These are phyloP conservation scores for Chamaedrilus cognettii DNA, from an alignment of 2,888 invertebrate species.

Conservation along the genomic window DNA sequence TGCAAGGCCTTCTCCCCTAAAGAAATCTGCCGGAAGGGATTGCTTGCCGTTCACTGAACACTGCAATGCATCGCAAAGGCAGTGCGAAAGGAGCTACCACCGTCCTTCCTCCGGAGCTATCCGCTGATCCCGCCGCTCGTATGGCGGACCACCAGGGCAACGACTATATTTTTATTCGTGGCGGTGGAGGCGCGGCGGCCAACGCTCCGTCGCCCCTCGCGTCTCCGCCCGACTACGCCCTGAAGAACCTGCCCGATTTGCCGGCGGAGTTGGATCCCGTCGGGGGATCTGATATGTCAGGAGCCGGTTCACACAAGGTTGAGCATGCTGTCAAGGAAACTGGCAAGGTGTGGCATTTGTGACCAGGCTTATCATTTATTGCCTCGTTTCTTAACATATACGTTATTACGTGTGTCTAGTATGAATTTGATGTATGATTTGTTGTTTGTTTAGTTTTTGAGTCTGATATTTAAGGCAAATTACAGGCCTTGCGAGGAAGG, in stretches of 20 bases:
- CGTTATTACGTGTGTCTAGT: too few species aligned
- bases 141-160: constrained; percentile 3
- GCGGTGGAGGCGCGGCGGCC: background rate
- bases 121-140: background rate
- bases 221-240: background rate
- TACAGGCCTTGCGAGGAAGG: too few species aligned
- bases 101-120: background rate
- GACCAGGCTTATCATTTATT: too few species aligned
- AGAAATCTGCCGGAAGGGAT: too few species aligned
- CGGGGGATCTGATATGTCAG: background rate
- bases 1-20: too few species aligned
- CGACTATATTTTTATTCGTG: constrained; percentile 1
- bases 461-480: too few species aligned
- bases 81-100: background rate
- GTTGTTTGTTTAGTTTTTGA: too few species aligned
- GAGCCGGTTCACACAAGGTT: background rate
- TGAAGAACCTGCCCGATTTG: constrained; percentile 3
- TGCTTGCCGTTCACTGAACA: too few species aligned
- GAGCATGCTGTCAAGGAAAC: background rate
- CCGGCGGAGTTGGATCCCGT: background rate
- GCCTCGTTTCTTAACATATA: too few species aligned
- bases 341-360: background rate
- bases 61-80: constrained; percentile 4
- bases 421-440: too few species aligned
- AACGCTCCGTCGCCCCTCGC: too few species aligned